Evolutionary conservation across 2,888 invertebrate genomes (phyloP), one percentile per base, ranked within the genome.

Genomic region (Stegophylla sp.): DNA sequence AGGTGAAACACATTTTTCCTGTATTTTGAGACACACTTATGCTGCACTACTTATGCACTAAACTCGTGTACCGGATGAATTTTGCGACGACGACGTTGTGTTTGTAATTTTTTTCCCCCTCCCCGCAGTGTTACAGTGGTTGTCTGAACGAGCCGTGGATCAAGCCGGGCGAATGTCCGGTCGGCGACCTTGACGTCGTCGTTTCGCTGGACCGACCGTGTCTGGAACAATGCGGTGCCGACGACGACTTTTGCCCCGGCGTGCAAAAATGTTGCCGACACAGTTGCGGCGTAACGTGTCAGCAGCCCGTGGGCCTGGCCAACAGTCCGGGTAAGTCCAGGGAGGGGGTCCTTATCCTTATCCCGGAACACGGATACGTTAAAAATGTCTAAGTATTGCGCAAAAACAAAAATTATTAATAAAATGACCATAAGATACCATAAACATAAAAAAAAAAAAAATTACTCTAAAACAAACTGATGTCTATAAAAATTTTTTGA

Each of bases 221-320:
- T 84, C 87, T 91, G 74, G 87, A 89, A 64, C 89, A 90, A 2
- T 92, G 92, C 85, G 86, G 87, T 82, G 86, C 87, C n/a, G 93
- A 93, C 85, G 93, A 93, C 85, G 89, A 89, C 0, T 91, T 92
- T 84, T 93, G 93, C 85, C 89, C 90, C 13, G 91, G 90, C 83
- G 89, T 90, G 1, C 89, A 90, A 82, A 90, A 92, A 83, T 93
- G 93, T 86, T 93, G 93, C 84, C 88, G 88, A 53, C 90, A 91
- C 83, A 87, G 88, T 34, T 93, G 93, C 84, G 92, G 93, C 0
- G 88, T 90, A 26, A 90, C 91, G 28, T 93, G 93, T 85, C 91
- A 91, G 85, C 88, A 90, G 45, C 90, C 93, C 0, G 84, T 88
- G 9, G 90, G 90, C 81, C 86, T 92, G 82, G 85, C 90, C 84